Conservation (phyloP, 1,140 invertebrate genomes). For the Tetraneura akinire region DNA sequence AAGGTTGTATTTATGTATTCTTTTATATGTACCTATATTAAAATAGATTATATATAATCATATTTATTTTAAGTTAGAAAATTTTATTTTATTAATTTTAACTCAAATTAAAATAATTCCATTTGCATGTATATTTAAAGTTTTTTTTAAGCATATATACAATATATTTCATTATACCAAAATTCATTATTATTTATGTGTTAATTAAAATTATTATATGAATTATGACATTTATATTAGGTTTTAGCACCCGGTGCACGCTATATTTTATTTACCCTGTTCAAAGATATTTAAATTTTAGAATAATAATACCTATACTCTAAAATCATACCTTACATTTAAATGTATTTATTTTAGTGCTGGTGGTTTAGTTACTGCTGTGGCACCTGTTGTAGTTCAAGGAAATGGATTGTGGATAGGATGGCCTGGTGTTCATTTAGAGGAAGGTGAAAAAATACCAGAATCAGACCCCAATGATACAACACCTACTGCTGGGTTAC, state of each 20-base stretch:
- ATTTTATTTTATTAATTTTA: no score
- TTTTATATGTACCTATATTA: no score
- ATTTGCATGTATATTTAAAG: no score
- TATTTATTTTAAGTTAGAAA: no score
- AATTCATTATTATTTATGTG: background rate
- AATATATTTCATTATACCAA: no score
- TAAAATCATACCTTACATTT: background rate
- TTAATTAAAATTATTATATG: background rate
- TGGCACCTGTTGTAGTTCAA: conserved; percentile 83
- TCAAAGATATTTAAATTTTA: background rate
- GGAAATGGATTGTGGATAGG: conserved; percentile 86
- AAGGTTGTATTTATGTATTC: no score
- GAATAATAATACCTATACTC: no score
- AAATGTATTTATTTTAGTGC: conserved; percentile 65
- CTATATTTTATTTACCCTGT: background rate
- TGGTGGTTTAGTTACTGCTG: conserved; percentile 85
- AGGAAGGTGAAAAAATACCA: conserved; percentile 74
- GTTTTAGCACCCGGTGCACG: background rate
- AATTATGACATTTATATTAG: background rate
- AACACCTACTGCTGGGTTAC: conserved; percentile 80
- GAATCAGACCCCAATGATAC: conserved; percentile 82
- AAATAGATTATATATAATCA: no score
- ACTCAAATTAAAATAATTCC: no score
- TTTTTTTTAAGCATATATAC: no score
- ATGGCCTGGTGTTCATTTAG: conserved; percentile 82